phyloP scores from a whole-genome alignment of 1,140 invertebrate genomes.

The Chironomus striatipennis region DNA sequence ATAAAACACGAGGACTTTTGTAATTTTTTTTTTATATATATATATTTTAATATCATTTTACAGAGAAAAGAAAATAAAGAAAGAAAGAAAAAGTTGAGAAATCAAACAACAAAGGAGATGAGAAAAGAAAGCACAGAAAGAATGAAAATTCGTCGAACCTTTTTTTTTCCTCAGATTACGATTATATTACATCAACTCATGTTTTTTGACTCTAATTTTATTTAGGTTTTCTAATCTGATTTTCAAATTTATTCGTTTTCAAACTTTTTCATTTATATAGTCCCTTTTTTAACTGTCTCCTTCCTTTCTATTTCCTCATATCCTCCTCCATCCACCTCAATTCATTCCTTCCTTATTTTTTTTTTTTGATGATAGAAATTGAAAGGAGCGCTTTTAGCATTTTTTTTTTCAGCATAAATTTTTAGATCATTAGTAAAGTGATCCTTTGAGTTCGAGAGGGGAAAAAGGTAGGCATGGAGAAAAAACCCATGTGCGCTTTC shows the following conservation, averaged over 20 bases:
- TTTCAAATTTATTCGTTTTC: slow-evolving; percentile 14
- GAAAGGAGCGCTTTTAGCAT: neutral
- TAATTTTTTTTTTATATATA: no score
- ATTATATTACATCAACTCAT: neutral
- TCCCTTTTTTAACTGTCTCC: slow-evolving; percentile 7
- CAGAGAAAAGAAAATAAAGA: neutral
- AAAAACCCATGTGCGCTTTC: neutral
- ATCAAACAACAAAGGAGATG: neutral
- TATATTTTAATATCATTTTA: no score
- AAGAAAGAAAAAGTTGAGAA: neutral
- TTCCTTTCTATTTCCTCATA: neutral
- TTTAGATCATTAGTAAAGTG: slow-evolving; percentile 13
- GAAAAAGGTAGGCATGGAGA: neutral
- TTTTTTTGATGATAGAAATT: no score
- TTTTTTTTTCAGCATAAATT: slow-evolving; percentile 3
- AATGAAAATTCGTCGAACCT: neutral
- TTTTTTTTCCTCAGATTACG: neutral
- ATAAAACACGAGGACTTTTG: no score
- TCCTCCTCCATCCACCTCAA: neutral
- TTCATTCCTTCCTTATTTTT: no score
- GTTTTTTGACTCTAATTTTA: slow-evolving; percentile 3
- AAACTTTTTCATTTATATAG: neutral
- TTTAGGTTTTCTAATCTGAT: slow-evolving; percentile 14
- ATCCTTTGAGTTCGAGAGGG: neutral
- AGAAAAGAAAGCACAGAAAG: neutral